Evolutionary conservation across 2,888 invertebrate species (phyloP).

Genomic region (Athalia rosae): DNA sequence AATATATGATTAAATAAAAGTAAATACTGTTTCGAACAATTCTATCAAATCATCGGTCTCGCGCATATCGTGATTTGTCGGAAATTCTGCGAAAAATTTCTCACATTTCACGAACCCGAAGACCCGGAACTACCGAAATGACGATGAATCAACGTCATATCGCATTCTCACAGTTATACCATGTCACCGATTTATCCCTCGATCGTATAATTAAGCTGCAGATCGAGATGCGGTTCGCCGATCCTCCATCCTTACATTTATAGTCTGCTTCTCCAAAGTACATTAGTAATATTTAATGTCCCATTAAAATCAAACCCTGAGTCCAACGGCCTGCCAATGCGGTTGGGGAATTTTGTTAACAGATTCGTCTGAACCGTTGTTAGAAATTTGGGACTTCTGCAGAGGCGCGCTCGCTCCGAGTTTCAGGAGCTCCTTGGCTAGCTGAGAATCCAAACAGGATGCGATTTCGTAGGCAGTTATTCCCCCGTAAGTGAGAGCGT

Average conservation of each 20-base stretch:
- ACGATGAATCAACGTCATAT: no score
- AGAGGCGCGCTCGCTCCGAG: conserved; percentile 10
- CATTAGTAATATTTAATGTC: background rate
- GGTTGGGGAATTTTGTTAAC: background rate
- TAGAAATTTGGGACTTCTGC: background rate
- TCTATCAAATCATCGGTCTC: no score
- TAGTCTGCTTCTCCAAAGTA: background rate
- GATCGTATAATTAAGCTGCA: background rate
- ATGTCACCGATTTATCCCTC: background rate
- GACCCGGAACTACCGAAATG: no score
- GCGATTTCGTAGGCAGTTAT: conserved; percentile 34
- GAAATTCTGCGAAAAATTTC: no score
- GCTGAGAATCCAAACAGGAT: conserved; percentile 20
- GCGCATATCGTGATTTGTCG: no score
- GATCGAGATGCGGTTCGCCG: background rate
- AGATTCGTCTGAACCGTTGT: background rate
- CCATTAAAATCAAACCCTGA: background rate
- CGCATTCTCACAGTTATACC: background rate
- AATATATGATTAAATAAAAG: no score
- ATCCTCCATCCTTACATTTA: background rate
- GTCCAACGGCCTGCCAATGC: conserved; percentile 20
- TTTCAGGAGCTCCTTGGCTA: conserved; percentile 25
- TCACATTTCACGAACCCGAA: no score
- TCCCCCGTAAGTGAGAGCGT: conserved; percentile 32
- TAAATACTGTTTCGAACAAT: no score